These are phyloP conservation scores for Smutsia gigantea DNA, from an alignment of 2,797 vertebrate species.

Conservation along the genomic window DNA sequence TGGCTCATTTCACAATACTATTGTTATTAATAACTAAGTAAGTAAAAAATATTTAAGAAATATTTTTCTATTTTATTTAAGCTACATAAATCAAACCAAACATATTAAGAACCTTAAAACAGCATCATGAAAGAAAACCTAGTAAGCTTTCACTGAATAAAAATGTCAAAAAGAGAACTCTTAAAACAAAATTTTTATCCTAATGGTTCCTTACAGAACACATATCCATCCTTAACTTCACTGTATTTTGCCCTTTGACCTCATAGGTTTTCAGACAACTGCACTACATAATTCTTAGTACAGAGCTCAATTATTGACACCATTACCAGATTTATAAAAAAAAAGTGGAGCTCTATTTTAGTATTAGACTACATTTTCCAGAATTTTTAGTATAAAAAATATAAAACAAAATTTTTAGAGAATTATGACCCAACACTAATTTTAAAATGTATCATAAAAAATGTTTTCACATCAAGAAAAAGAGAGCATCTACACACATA, in stretches of 20 bases:
- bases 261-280: neutral
- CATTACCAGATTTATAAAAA: neutral
- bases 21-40: neutral
- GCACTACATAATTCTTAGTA: neutral
- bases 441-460: neutral
- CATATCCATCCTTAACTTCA: neutral
- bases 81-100: neutral
- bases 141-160: neutral
- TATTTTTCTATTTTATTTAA: neutral
- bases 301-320: neutral
- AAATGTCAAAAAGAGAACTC: neutral
- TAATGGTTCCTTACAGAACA: neutral
- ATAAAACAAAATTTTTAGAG: neutral
- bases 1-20: neutral
- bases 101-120: neutral
- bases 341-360: neutral
- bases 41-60: neutral
- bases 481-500: too few species aligned
- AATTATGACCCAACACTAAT: conserved; percentile 6
- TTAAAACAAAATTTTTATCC: neutral
- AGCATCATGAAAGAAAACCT: neutral
- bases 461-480: too few species aligned
- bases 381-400: neutral
- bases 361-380: neutral
- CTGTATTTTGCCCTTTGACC: neutral